A percentile compares a stretch with the other conserved stretches of the same genome.
Conservation (phyloP, 2,888 invertebrate species). For the Miltochrista miniata region DNA sequence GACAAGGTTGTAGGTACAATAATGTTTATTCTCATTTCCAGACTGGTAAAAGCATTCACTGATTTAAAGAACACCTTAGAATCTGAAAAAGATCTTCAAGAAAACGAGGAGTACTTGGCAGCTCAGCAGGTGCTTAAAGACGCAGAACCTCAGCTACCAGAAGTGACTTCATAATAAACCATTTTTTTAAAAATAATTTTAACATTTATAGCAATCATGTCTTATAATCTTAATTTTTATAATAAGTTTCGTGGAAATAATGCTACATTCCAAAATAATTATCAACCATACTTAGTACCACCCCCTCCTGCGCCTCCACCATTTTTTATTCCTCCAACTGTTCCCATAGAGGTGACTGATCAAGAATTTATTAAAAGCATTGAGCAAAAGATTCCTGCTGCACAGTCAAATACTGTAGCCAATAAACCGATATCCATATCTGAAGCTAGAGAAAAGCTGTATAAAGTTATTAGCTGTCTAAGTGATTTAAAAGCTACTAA, state of each 20-base stretch:
- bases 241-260: slow-evolving; percentile 55
- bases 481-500: slow-evolving; percentile 57
- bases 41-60: slow-evolving; percentile 88
- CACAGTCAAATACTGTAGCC: slow-evolving; percentile 10
- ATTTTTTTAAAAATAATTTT: slow-evolving; percentile 47
- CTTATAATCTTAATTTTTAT: slow-evolving; percentile 65
- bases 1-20: not conserved
- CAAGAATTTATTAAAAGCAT: slow-evolving; percentile 55
- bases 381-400: slow-evolving; percentile 33
- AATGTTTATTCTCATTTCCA: slow-evolving; percentile 49
- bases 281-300: slow-evolving; percentile 35
- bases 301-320: slow-evolving; percentile 50
- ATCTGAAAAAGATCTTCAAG: slow-evolving; percentile 90
- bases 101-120: slow-evolving; percentile 86
- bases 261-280: slow-evolving; percentile 68
- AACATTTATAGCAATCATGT: slow-evolving; percentile 68
- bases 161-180: slow-evolving; percentile 51
- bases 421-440: slow-evolving; percentile 43
- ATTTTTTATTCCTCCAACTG: slow-evolving; percentile 22
- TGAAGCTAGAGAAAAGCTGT: slow-evolving; percentile 46
- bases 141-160: slow-evolving; percentile 84
- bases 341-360: slow-evolving; percentile 36
- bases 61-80: slow-evolving; percentile 89
- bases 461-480: slow-evolving; percentile 39
- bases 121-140: slow-evolving; percentile 88